A percentile compares a stretch with the other conserved stretches of the same genome.
Conservation (phyloP, 1,140 invertebrate genomes). For the Sarcophaga bullata region DNA sequence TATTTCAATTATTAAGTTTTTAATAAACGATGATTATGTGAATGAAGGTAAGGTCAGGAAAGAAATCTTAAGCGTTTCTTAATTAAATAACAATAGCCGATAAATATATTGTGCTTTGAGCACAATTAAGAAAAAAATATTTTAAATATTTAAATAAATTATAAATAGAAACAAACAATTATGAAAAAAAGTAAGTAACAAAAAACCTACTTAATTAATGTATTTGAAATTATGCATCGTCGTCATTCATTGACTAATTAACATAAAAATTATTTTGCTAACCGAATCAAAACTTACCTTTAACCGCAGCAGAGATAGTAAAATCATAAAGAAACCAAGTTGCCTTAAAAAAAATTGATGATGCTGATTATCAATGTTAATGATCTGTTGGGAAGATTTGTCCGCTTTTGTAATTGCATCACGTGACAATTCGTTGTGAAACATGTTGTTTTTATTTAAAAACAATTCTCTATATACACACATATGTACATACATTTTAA, state of each 20-base stretch:
- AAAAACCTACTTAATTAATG: neutral
- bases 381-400: neutral
- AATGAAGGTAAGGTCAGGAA: conserved; percentile 20
- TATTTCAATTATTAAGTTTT: neutral
- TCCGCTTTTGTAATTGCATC: neutral
- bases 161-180: too few species aligned
- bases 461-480: too few species aligned
- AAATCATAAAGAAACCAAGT: too few species aligned
- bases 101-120: neutral
- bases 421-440: neutral
- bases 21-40: neutral
- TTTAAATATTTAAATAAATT: too few species aligned
- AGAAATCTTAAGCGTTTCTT: neutral
- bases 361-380: neutral
- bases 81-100: neutral
- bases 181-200: neutral
- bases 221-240: neutral
- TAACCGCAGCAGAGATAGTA: neutral
- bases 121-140: too few species aligned
- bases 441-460: neutral
- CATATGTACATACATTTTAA: too few species aligned
- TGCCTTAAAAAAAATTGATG: neutral
- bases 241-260: neutral
- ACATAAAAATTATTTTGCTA: neutral
- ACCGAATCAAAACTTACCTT: too few species aligned